Percentiles rank a stretch among this genome's conserved stretches.
Conservation (phyloP, 2,113 vertebrate genomes). For the Polyodon spathula region DNA sequence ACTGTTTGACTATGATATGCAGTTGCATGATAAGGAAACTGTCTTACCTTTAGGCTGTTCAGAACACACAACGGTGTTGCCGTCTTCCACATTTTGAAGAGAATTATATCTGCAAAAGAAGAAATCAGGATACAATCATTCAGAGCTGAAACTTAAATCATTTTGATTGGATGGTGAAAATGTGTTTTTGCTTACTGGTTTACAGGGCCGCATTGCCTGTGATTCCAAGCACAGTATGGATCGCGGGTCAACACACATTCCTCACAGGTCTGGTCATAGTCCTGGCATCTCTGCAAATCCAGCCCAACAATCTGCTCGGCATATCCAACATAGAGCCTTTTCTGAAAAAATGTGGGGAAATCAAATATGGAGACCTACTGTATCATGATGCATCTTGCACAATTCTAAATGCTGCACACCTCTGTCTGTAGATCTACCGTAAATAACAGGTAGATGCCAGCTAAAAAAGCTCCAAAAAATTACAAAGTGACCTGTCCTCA, state of each 20-base stretch:
- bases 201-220: conserved; percentile 36
- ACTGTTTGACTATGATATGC: too few species aligned
- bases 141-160: neutral
- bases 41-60: too few species aligned
- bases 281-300: conserved; percentile 47
- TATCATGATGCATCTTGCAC: too few species aligned
- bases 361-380: neutral
- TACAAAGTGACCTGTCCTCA: too few species aligned
- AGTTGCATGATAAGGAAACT: too few species aligned
- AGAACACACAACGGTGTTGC: too few species aligned
- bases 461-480: too few species aligned
- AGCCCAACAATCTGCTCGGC: conserved; percentile 38
- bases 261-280: conserved; percentile 43
- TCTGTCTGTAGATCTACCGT: too few species aligned
- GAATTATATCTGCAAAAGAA: neutral
- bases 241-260: conserved; percentile 55
- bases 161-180: neutral
- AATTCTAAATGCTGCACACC: too few species aligned
- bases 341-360: conserved; percentile 28
- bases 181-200: conserved; percentile 27
- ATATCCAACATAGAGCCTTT: conserved; percentile 49
- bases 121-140: neutral
- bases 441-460: too few species aligned
- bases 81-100: neutral
- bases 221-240: conserved; percentile 55